A percentile compares a stretch with the other conserved stretches of the same genome.
Conservation (phyloP, 2,888 invertebrate species). For the Tachina grossa region DNA sequence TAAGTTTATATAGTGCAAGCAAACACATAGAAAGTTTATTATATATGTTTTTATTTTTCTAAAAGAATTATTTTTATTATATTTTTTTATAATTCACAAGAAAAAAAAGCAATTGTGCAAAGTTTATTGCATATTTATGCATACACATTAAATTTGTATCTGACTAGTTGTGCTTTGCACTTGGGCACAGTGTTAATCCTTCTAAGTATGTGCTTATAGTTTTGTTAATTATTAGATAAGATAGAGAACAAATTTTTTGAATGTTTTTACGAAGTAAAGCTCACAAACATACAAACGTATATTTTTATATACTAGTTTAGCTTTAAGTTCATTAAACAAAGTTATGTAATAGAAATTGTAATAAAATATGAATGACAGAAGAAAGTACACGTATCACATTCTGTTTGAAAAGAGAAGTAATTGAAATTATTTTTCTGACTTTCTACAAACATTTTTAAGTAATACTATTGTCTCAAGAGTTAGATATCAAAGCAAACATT, state of each 20-base stretch:
- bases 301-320: not conserved
- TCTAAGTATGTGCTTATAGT: slow-evolving; percentile 26
- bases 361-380: too few relatives aligned
- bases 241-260: not conserved
- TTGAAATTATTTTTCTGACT: too few relatives aligned
- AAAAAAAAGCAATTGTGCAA: slow-evolving; percentile 67
- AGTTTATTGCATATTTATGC: slow-evolving; percentile 71
- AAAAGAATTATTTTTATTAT: slow-evolving; percentile 11
- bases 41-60: not conserved
- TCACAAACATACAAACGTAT: not conserved
- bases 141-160: slow-evolving; percentile 61
- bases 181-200: slow-evolving; percentile 53
- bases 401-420: too few relatives aligned
- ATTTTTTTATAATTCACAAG: slow-evolving; percentile 40
- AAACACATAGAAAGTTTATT: not conserved
- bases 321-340: not conserved
- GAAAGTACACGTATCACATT: too few relatives aligned
- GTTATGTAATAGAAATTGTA: too few relatives aligned
- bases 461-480: too few relatives aligned
- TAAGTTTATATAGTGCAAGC: not conserved
- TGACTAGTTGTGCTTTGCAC: slow-evolving; percentile 56
- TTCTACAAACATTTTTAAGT: too few relatives aligned
- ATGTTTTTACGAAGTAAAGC: not conserved
- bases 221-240: slow-evolving; percentile 36
- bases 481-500: too few relatives aligned